A percentile compares a stretch with the other conserved stretches of the same genome.
These are phyloP conservation scores for Tupaia chinensis DNA, from an alignment of 2,113 vertebrate genomes.

Conservation along the genomic window DNA sequence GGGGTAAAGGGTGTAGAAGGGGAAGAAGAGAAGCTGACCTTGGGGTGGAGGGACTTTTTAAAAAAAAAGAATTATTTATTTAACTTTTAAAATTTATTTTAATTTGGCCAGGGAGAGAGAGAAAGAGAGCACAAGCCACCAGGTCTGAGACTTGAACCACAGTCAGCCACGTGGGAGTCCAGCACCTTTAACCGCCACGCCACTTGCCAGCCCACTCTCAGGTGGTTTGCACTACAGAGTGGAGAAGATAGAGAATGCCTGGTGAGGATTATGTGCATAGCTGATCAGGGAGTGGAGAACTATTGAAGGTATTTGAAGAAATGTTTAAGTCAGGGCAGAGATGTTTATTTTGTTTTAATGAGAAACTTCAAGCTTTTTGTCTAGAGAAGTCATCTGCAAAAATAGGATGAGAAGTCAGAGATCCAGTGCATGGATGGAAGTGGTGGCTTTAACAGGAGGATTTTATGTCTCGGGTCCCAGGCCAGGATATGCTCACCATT, in stretches of 20 bases:
- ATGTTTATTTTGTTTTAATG: conserved; percentile 12
- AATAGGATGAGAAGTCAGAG: background rate
- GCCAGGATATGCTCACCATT: background rate
- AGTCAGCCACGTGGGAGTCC: too few species aligned
- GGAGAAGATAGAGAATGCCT: background rate
- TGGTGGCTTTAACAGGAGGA: background rate
- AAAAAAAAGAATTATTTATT: too few species aligned
- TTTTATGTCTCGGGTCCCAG: background rate
- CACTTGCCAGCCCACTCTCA: too few species aligned
- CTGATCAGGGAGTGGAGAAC: background rate
- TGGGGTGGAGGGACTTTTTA: background rate
- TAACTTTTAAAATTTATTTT: too few species aligned
- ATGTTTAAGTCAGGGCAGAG: background rate
- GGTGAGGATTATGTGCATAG: background rate
- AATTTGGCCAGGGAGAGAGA: too few species aligned
- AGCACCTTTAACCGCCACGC: too few species aligned
- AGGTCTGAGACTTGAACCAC: too few species aligned
- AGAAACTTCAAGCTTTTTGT: conserved; percentile 47
- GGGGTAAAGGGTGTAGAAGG: background rate
- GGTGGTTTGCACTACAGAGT: background rate
- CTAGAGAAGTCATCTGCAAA: conserved; percentile 16
- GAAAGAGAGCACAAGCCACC: too few species aligned
- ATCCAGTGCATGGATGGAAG: background rate
- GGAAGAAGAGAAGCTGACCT: background rate
- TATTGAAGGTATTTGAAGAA: background rate